A percentile compares a stretch with the other conserved stretches of the same genome.
phyloP scores from a whole-genome alignment of 2,888 invertebrate genomes.

The Agriopis aurantiaria region DNA sequence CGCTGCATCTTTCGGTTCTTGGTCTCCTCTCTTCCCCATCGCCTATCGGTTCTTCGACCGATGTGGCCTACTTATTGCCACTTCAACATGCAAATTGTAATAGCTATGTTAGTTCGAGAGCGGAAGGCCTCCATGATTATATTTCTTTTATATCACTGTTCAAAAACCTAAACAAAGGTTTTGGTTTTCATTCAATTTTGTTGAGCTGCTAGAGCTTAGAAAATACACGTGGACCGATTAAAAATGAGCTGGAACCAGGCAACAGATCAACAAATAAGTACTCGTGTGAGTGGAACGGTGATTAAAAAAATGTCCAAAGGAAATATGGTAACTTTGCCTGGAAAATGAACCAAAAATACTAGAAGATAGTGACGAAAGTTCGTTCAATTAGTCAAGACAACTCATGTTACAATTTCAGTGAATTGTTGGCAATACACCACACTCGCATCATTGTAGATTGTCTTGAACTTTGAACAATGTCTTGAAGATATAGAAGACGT shows the following conservation, averaged over 20 bases:
- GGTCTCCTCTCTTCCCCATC: too few relatives aligned
- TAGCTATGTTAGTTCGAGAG: too few relatives aligned
- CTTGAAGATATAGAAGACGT: background rate
- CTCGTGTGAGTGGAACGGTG: background rate
- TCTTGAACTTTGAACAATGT: background rate
- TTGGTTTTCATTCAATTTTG: too few relatives aligned
- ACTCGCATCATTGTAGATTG: background rate
- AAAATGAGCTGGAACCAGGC: background rate
- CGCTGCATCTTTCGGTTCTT: too few relatives aligned
- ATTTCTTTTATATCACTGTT: too few relatives aligned
- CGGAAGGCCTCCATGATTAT: too few relatives aligned
- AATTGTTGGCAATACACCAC: slow-evolving; percentile 20
- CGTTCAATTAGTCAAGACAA: slow-evolving; percentile 27
- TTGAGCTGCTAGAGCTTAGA: background rate
- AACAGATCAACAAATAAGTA: background rate
- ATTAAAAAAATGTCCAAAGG: background rate
- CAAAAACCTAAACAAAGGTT: too few relatives aligned
- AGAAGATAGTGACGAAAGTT: slow-evolving; percentile 32
- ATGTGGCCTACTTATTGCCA: too few relatives aligned
- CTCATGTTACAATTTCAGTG: slow-evolving; percentile 14
- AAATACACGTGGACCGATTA: background rate
- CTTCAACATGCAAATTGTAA: too few relatives aligned
- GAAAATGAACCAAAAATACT: background rate
- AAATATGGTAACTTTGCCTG: background rate
- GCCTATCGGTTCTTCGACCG: too few relatives aligned